Conservation (phyloP, 2,113 vertebrate species). For the Erinaceus europaeus region DNA sequence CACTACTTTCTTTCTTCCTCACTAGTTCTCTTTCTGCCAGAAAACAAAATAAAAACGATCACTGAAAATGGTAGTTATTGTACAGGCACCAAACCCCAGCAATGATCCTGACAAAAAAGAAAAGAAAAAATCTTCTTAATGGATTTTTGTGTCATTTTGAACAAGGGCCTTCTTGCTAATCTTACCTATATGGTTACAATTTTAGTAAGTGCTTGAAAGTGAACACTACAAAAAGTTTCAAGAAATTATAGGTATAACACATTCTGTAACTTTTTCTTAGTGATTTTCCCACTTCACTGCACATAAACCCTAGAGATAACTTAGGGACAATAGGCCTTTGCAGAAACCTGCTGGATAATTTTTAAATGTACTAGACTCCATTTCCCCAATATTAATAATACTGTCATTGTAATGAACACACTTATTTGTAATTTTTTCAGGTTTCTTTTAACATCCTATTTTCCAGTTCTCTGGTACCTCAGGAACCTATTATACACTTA, state of each 20-base stretch:
- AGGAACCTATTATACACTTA: neutral
- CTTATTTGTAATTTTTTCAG: neutral
- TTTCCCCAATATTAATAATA: neutral
- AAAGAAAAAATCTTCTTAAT: neutral
- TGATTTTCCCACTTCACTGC: neutral
- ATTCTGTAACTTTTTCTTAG: neutral
- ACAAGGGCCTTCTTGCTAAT: neutral
- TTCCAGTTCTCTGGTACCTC: neutral
- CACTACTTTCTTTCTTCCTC: too few species aligned
- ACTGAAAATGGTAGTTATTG: too few species aligned
- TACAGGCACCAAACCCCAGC: too few species aligned
- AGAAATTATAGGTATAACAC: neutral
- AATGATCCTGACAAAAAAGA: too few species aligned
- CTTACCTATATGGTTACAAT: neutral
- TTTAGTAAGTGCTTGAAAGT: neutral
- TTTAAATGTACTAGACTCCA: neutral
- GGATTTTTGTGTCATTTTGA: neutral
- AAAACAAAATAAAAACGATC: too few species aligned
- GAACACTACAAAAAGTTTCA: neutral
- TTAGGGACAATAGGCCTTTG: neutral
- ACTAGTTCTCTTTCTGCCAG: too few species aligned
- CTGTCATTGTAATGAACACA: neutral
- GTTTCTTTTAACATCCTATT: neutral
- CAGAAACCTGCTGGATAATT: neutral
- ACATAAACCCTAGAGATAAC: neutral